Evolutionary conservation across 2,113 vertebrate species (phyloP).

Genomic region (Symphodus melops): DNA sequence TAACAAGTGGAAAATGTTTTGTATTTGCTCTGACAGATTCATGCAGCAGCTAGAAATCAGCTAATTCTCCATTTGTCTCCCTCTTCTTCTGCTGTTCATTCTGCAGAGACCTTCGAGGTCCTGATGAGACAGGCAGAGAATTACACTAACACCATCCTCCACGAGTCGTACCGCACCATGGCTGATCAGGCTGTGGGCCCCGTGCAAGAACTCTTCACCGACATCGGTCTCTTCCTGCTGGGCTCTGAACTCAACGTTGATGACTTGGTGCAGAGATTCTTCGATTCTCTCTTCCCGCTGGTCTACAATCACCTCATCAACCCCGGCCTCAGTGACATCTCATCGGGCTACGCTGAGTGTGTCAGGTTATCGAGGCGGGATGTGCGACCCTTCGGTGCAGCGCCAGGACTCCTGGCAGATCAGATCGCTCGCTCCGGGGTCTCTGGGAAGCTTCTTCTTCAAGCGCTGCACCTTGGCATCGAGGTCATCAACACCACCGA

Average conservation of each 20-base stretch:
- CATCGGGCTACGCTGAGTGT: conserved; percentile 84
- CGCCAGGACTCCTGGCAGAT: conserved; percentile 77
- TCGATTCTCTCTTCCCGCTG: conserved; percentile 88
- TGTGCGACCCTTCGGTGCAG: conserved; percentile 81
- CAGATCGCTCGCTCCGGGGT: conserved; percentile 83
- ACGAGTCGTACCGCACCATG: conserved; percentile 80
- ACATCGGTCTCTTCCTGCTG: conserved; percentile 88
- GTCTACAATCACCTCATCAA: conserved; percentile 87
- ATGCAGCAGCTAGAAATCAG: too few species aligned
- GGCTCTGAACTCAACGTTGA: conserved; percentile 85
- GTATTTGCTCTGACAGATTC: too few species aligned
- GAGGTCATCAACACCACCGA: conserved; percentile 95
- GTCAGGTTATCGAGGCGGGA: conserved; percentile 75
- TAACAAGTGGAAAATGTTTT: too few species aligned
- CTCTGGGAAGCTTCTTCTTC: conserved; percentile 85
- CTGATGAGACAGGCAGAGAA: conserved; percentile 89
- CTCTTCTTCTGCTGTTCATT: conserved; percentile 38
- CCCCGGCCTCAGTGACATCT: conserved; percentile 75
- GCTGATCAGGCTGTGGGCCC: conserved; percentile 74
- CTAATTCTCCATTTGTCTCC: not conserved
- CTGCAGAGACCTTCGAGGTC: conserved; percentile 87
- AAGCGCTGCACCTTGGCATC: conserved; percentile 90
- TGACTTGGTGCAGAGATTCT: conserved; percentile 87
- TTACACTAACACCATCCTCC: conserved; percentile 84
- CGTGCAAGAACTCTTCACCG: conserved; percentile 87